Base-by-base conservation (phyloP, 1,140 invertebrate genomes). In the Argopecten irradians region DNA sequence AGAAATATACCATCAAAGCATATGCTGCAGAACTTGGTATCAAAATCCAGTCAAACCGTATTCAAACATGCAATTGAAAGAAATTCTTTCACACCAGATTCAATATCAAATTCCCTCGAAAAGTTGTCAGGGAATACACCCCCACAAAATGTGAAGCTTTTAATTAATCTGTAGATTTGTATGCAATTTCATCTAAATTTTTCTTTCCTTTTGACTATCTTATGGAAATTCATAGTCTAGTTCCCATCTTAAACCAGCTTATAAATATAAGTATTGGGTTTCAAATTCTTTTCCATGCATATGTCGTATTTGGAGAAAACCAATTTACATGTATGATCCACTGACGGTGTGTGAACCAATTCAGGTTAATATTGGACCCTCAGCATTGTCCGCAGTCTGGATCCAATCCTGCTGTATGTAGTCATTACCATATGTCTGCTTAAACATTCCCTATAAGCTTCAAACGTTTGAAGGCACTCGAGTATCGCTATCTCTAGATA, bases 81-180 rank as follows among this genome's bases (percentile, higher is more conserved):
- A 71, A 28, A 2, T 28, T 5, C 55, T 71, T 71, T 71, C 22
- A 71, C n/a, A 16, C n/a, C 22, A 28, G 22, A 71, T 71, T 71
- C 55, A 71, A n/a, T 16, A 71, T 71, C n/a, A n/a, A 71, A 71
- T 71, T 71, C 55, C n/a, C 55, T 71, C 55, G 55, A 71, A 71
- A 71, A 55, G 16, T 5, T 71, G 55, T 11, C 43, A 19, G 8
- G 16, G 55, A 71, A 71, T 22, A 7, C 5, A 71, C 2, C 55
- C 14, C 55, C n/a, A 71, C 43, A 46, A n/a, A 71, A 28, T 71
- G 55, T 71, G 55, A 28, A n/a, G 55, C 22, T 28, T 5, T 71
- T 16, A 71, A 71, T 71, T 71, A n/a, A 71, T 71, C 55, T 16
- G 5, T 71, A 28, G 55, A 16, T 28, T 28, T 16, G 43, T 2